Evolutionary conservation across 64 coral and sea anemone genomes (phyloP).

Genomic region (Catalaphyllia jardinei): DNA sequence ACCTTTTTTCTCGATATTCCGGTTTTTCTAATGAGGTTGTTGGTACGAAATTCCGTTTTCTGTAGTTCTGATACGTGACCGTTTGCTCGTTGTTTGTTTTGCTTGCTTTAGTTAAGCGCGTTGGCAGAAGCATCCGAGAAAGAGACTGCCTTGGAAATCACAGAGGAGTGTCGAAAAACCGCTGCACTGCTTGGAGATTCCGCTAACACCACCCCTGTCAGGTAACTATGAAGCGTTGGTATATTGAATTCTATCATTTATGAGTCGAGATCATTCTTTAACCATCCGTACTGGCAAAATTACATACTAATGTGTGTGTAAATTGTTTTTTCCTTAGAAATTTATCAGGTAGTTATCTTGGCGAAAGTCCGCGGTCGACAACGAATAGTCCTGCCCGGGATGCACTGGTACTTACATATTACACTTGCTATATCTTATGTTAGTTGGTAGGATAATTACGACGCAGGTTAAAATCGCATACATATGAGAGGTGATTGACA

Average conservation of each 20-base stretch:
- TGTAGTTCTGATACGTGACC: neutral
- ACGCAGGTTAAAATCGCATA: too few relatives aligned
- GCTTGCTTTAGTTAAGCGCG: constrained; percentile 2
- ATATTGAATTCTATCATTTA: neutral
- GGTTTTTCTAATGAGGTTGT: too few relatives aligned
- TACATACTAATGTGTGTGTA: neutral
- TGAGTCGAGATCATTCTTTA: neutral
- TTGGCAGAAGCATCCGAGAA: constrained; percentile 72
- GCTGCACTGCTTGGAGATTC: constrained; percentile 79
- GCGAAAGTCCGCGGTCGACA: constrained; percentile 58
- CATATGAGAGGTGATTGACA: too few relatives aligned
- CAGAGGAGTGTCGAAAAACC: constrained; percentile 84
- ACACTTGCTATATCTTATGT: too few relatives aligned
- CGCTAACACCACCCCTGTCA: constrained; percentile 64
- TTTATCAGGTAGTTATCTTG: constrained; percentile 52
- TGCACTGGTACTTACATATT: constrained; percentile 38
- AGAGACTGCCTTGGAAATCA: constrained; percentile 80
- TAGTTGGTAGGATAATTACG: too few relatives aligned
- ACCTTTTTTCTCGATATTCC: neutral
- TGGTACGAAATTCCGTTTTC: too few relatives aligned
- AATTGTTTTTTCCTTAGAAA: constrained; percentile 11
- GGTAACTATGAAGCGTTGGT: constrained; percentile 38
- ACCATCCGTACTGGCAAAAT: neutral
- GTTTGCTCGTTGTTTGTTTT: constrained; percentile 29
- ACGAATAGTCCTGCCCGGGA: constrained; percentile 59